These are phyloP conservation scores for Drosophila guanche DNA, from an alignment of 1,140 invertebrate genomes.

Conservation along the genomic window DNA sequence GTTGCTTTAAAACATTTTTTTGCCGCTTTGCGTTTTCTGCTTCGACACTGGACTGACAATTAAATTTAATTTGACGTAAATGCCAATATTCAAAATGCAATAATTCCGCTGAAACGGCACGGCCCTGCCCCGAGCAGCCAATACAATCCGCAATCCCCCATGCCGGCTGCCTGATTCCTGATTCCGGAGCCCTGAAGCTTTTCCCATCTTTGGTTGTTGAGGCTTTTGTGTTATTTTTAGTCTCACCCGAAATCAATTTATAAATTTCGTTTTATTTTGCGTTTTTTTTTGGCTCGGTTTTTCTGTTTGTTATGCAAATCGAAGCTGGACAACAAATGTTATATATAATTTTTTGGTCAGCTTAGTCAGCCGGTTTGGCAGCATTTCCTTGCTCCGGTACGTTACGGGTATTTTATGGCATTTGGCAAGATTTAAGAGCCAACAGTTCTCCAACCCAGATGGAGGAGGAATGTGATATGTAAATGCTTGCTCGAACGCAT, in stretches of 20 bases:
- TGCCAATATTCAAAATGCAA: conserved; percentile 75
- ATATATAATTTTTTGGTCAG: conserved; percentile 54
- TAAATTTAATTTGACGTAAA: conserved; percentile 81
- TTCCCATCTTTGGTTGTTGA: conserved; percentile 2
- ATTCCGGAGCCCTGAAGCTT: conserved; percentile 24
- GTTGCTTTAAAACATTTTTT: conserved; percentile 3
- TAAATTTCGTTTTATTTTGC: conserved; percentile 61
- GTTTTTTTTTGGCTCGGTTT: conserved; percentile 32
- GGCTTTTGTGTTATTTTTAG: conserved; percentile 53
- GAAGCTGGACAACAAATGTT: conserved; percentile 36
- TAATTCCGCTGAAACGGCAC: conserved; percentile 62
- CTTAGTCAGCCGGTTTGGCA: conserved; percentile 71
- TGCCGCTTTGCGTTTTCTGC: conserved; percentile 2
- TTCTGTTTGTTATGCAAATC: conserved; percentile 61
- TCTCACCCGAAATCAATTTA: conserved; percentile 63
- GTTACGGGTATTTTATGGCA: conserved; percentile 36
- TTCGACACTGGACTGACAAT: conserved; percentile 48
- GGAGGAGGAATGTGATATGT: conserved; percentile 14
- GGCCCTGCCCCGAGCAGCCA: conserved; percentile 5
- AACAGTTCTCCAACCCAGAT: conserved; percentile 12
- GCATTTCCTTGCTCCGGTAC: conserved; percentile 61
- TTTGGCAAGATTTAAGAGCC: conserved; percentile 44
- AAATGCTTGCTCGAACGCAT: conserved; percentile 14
- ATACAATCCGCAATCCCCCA: conserved; percentile 6
- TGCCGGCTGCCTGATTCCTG: conserved; percentile 7